These are phyloP conservation scores for Acronicta alni DNA, from an alignment of 2,888 invertebrate species.

Conservation along the genomic window DNA sequence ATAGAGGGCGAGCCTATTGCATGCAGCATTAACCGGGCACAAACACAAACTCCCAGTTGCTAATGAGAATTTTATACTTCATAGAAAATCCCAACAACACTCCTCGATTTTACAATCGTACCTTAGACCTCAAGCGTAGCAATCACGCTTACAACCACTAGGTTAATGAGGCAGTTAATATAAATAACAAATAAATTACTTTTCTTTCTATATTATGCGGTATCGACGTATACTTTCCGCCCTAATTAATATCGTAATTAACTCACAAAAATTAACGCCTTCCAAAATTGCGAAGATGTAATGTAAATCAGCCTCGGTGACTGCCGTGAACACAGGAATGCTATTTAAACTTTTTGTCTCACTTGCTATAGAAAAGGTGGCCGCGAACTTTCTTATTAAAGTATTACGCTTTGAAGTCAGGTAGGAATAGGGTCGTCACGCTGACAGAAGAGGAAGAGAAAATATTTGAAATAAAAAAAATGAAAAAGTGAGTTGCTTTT, in stretches of 20 bases:
- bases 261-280: slow-evolving; percentile 21
- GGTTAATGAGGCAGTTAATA: too few relatives aligned
- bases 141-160: too few relatives aligned
- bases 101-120: too few relatives aligned
- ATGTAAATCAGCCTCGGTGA: slow-evolving; percentile 52
- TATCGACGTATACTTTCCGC: not conserved
- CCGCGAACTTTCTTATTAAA: slow-evolving; percentile 80
- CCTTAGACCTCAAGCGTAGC: too few relatives aligned
- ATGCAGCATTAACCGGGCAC: too few relatives aligned
- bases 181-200: too few relatives aligned
- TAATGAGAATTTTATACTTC: too few relatives aligned
- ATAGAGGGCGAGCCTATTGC: too few relatives aligned
- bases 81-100: too few relatives aligned
- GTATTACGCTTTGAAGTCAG: slow-evolving; percentile 70
- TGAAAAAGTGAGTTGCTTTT: too few relatives aligned
- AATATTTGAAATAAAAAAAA: not conserved
- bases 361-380: slow-evolving; percentile 64
- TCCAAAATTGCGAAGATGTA: slow-evolving; percentile 40
- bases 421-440: slow-evolving; percentile 56
- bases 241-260: slow-evolving; percentile 28
- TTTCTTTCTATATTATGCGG: not conserved
- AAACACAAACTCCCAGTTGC: too few relatives aligned
- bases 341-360: slow-evolving; percentile 69
- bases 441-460: slow-evolving; percentile 10
- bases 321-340: slow-evolving; percentile 63